These are phyloP conservation scores for Littorina saxatilis DNA, from an alignment of 1,140 invertebrate species.

Conservation along the genomic window DNA sequence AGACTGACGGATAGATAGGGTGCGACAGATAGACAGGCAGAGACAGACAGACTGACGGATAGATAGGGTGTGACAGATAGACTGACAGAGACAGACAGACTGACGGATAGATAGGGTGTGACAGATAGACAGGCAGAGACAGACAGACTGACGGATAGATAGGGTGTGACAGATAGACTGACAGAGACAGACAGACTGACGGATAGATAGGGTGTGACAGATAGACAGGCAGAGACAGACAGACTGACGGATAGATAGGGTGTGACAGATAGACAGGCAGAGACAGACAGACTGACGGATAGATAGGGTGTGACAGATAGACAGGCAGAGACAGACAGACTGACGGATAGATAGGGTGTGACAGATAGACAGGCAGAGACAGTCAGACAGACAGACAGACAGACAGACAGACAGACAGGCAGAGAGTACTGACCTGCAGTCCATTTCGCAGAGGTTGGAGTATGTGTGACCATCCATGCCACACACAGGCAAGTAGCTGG, in stretches of 20 bases:
- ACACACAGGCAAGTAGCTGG: constrained; percentile 83
- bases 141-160: too few species aligned
- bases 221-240: too few species aligned
- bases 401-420: not conserved
- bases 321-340: not conserved
- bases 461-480: constrained; percentile 81
- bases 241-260: not conserved
- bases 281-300: too few species aligned
- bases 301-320: not conserved
- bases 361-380: not conserved
- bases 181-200: too few species aligned
- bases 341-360: not conserved
- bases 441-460: constrained; percentile 77
- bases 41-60: too few species aligned
- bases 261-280: not conserved
- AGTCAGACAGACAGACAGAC: not conserved
- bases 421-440: constrained; percentile 14
- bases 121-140: not conserved
- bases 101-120: too few species aligned
- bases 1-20: too few species aligned
- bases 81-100: too few species aligned
- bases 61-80: too few species aligned
- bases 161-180: not conserved
- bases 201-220: too few species aligned
- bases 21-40: too few species aligned